These are phyloP conservation scores for Seira musarum DNA, from an alignment of 2,888 invertebrate genomes.

Conservation along the genomic window DNA sequence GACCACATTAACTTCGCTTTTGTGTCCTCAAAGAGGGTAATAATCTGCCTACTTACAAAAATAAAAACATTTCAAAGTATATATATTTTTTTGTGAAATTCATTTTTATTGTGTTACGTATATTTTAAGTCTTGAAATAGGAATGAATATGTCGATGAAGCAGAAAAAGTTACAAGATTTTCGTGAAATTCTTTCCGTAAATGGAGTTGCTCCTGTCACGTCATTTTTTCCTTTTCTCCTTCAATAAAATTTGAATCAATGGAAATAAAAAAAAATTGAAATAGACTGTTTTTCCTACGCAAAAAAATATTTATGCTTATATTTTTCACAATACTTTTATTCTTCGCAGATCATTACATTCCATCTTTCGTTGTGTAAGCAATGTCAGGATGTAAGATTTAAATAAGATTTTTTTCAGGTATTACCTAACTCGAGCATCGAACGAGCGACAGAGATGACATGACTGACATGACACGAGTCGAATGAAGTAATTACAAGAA, in stretches of 20 bases:
- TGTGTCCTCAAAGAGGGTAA: slow-evolving; percentile 7
- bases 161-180: slow-evolving; percentile 13
- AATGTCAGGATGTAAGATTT: not conserved
- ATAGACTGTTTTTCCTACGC: slow-evolving; percentile 3
- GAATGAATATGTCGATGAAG: not conserved
- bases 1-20: slow-evolving; percentile 16
- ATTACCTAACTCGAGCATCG: not conserved
- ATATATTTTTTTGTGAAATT: not conserved
- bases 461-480: slow-evolving; percentile 39
- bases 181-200: slow-evolving; percentile 9
- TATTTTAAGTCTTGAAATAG: not conserved
- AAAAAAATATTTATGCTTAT: not conserved
- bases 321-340: slow-evolving; percentile 9
- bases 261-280: not conserved
- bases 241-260: slow-evolving; percentile 9
- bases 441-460: slow-evolving; percentile 4
- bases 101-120: not conserved
- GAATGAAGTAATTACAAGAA: slow-evolving; percentile 40
- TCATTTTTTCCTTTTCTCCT: not conserved
- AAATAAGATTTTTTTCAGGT: not conserved
- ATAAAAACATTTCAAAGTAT: slow-evolving; percentile 2
- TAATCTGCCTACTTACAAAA: slow-evolving; percentile 15
- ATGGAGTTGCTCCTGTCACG: slow-evolving; percentile 19
- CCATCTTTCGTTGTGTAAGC: not conserved
- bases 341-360: not conserved